Base-by-base conservation (phyloP, 2,797 vertebrate species). In the Steatocranus sp. region DNA sequence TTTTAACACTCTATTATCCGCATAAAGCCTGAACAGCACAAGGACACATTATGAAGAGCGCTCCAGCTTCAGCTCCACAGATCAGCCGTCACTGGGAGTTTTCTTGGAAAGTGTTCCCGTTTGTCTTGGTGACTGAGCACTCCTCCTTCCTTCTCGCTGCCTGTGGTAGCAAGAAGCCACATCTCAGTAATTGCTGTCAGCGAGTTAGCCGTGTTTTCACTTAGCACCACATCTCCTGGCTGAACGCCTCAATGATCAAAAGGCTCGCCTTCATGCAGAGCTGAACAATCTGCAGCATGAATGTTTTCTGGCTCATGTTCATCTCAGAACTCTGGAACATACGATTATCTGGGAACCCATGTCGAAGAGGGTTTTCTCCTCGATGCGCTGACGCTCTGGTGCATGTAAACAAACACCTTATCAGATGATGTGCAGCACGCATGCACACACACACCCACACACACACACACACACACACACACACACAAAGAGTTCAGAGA, bases 161-260 rank as follows among this genome's bases (percentile, higher is more conserved):
- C n/a, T 27, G 75, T 80, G 61, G 50, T 1, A 41, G 49, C 20
- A 20, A 3, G 2, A 27, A 50, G 75, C 4, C 54, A 49, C 70
- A 78, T 85, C 83, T 78, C 53, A 10, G 49, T 86, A 84, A 86
- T 68, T 83, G 80, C 70, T 53, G 63, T 81, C 75, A n/a, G 25
- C 23, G 43, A 58, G 53, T 43, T 12, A 3, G 53, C 73, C 4
- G 1, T 25, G 81, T 75, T 78, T 79, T 53, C 61, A 41, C 36
- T 75, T 14, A 11, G 51, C 66, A 17, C 70, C 70, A 18, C 63
- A n/a, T 84, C 43, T 27, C 7, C 63, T 70, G 76, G 79, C 63
- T 41, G 73, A 80, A 75, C 18, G 34, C 48, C 80, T 77, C 80
- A 3, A 0, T 25, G 46, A 84, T 80, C 82, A 75, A 58, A 81